These are phyloP conservation scores for Sarcoramphus papa DNA, from an alignment of 2,797 vertebrate species.

Conservation along the genomic window DNA sequence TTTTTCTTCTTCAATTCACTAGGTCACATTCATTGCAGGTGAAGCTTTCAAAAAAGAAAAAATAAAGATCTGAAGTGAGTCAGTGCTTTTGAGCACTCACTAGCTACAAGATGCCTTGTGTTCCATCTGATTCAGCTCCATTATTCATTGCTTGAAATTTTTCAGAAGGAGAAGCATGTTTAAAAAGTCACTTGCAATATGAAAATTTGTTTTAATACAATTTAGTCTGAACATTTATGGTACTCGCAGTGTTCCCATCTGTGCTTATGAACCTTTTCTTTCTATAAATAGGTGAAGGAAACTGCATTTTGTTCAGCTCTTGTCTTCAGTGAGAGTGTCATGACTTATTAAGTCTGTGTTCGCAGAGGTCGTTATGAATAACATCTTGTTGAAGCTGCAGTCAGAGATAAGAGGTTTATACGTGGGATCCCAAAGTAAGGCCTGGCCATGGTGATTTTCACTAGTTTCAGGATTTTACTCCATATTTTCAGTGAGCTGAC, in stretches of 20 bases:
- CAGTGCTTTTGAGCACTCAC: background rate
- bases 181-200: conserved; percentile 14
- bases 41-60: background rate
- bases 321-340: background rate
- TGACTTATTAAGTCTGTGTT: background rate
- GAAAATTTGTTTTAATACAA: conserved; percentile 12
- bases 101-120: background rate
- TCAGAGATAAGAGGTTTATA: conserved; percentile 29
- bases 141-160: background rate
- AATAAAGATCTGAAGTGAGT: background rate
- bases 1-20: background rate
- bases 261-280: background rate
- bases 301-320: background rate
- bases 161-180: background rate
- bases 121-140: background rate
- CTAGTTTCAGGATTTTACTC: background rate
- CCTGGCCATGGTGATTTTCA: background rate
- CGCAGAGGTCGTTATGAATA: background rate
- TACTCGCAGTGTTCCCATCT: background rate
- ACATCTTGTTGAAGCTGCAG: background rate
- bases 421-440: background rate
- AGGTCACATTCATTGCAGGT: background rate
- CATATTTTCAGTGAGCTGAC: background rate
- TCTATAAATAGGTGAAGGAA: conserved; percentile 6
- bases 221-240: background rate